Conservation (phyloP, 1,140 invertebrate species). For the Ylistrum balloti region DNA sequence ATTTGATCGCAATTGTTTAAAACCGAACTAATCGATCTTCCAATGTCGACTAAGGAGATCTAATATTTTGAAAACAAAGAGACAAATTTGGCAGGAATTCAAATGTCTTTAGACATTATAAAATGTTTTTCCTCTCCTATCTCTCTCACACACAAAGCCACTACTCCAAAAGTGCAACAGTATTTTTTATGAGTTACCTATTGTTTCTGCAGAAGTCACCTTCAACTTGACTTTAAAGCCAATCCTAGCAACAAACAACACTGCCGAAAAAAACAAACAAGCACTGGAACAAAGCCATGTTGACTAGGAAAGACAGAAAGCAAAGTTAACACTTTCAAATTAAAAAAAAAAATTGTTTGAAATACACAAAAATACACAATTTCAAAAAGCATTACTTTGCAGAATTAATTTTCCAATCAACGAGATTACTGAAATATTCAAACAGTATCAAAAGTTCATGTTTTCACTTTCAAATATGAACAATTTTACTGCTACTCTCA, state of each 20-base stretch:
- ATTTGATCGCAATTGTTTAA: constrained; percentile 32
- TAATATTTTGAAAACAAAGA: constrained; percentile 40
- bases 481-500: no score
- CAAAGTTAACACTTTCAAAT: neutral
- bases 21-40: constrained; percentile 30
- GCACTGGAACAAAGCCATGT: neutral
- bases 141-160: neutral
- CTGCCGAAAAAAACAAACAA: neutral
- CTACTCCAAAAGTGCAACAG: neutral
- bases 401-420: no score
- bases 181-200: neutral
- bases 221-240: neutral
- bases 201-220: constrained; percentile 6
- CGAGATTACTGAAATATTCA: no score
- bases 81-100: constrained; percentile 11
- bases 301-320: neutral
- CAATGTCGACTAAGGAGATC: neutral
- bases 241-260: constrained; percentile 13
- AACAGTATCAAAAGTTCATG: no score
- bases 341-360: no score
- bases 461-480: no score
- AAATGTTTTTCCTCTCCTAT: constrained; percentile 5
- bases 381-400: no score
- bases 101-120: constrained; percentile 9
- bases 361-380: no score